Evolutionary conservation across 1,140 invertebrate species (phyloP).

Genomic region (Aradophagus sp.): DNA sequence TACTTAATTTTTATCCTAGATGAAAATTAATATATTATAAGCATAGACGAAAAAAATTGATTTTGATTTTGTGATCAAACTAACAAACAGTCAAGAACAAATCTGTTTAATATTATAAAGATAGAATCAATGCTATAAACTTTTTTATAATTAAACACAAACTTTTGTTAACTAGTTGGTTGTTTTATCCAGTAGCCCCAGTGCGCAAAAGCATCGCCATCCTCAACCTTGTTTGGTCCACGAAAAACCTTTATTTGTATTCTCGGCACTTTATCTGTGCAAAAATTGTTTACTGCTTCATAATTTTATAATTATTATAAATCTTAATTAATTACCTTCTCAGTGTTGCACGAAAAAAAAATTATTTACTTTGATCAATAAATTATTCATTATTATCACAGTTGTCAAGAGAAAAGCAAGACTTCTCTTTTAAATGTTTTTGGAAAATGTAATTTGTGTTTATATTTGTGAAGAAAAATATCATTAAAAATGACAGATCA

Average conservation of each 20-base stretch:
- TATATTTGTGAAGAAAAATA: too few relatives aligned
- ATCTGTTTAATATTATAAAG: too few relatives aligned
- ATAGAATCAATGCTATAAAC: too few relatives aligned
- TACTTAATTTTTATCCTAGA: slow-evolving; percentile 32
- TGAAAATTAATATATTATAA: slow-evolving; percentile 18
- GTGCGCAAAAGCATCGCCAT: slow-evolving; percentile 43
- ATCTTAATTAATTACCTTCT: not conserved
- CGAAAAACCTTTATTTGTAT: slow-evolving; percentile 54
- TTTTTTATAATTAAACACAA: too few relatives aligned
- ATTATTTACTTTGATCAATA: too few relatives aligned
- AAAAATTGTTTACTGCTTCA: slow-evolving; percentile 1
- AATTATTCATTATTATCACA: too few relatives aligned
- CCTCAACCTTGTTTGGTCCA: slow-evolving; percentile 43
- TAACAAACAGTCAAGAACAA: too few relatives aligned
- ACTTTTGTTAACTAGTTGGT: slow-evolving; percentile 15
- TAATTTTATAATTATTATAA: slow-evolving; percentile 1
- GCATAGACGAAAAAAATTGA: not conserved
- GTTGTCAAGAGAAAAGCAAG: too few relatives aligned
- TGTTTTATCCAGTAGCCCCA: slow-evolving; percentile 56
- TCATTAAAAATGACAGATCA: too few relatives aligned
- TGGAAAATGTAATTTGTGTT: too few relatives aligned
- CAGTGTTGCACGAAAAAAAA: too few relatives aligned
- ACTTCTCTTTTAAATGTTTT: too few relatives aligned
- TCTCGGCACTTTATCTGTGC: slow-evolving; percentile 30
- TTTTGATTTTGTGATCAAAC: not conserved